Evolutionary conservation across 2,113 vertebrate species (phyloP).

Genomic region (Perccottus glenii): DNA sequence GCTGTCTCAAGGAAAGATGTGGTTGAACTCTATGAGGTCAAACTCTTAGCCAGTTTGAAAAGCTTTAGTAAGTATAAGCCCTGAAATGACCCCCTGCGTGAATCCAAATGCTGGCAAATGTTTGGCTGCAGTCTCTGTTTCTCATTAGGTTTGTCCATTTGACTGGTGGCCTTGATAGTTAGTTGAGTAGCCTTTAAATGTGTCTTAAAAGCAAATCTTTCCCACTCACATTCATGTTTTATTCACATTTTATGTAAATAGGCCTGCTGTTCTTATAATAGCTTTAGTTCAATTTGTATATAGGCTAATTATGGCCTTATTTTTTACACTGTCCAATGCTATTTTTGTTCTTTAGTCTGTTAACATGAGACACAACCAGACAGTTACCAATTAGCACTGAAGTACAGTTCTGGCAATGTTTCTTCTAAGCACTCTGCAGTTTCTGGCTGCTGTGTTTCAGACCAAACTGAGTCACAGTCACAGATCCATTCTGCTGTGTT

Average conservation of each 20-base stretch:
- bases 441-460: background rate
- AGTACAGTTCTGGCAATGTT: background rate
- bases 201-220: background rate
- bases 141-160: slow-evolving; percentile 12
- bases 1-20: slow-evolving; percentile 8
- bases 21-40: slow-evolving; percentile 36
- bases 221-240: too few species aligned
- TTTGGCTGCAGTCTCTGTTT: slow-evolving; percentile 30
- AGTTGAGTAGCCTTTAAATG: background rate
- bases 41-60: slow-evolving; percentile 43
- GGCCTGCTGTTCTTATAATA: too few species aligned
- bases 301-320: background rate
- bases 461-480: background rate
- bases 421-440: background rate
- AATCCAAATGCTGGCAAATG: slow-evolving; percentile 26
- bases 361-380: too few species aligned
- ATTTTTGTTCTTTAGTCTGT: too few species aligned
- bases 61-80: slow-evolving; percentile 34
- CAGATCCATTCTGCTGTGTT: background rate
- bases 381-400: too few species aligned
- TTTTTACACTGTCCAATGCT: background rate
- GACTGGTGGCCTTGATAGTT: background rate
- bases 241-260: too few species aligned
- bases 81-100: slow-evolving; percentile 13
- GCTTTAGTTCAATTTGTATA: too few species aligned